Percentiles rank a stretch among this genome's conserved stretches.
Conservation (phyloP, 2,797 vertebrate species). For the Enteromius argenteus region DNA sequence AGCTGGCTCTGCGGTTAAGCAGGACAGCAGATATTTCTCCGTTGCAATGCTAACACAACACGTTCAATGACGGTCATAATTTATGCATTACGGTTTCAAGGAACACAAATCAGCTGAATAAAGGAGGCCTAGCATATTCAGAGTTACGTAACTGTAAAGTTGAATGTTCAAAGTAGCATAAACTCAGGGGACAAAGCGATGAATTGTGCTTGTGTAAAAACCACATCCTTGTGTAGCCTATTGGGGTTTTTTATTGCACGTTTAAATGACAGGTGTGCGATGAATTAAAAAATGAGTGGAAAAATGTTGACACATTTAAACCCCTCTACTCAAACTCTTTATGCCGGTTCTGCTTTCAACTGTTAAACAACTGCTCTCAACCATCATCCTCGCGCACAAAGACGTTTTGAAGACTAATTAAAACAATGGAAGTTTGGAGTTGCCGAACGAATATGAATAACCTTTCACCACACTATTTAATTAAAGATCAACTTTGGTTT, state of each 20-base stretch:
- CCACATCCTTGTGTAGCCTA: neutral
- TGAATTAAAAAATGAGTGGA: neutral
- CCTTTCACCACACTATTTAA: slow-evolving; percentile 66
- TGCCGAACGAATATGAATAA: slow-evolving; percentile 58
- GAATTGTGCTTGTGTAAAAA: neutral
- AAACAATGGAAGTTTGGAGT: slow-evolving; percentile 63
- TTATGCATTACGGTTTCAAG: slow-evolving; percentile 22
- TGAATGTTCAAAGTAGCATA: neutral
- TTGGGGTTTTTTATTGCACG: neutral
- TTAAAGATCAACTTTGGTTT: slow-evolving; percentile 72
- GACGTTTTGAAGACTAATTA: slow-evolving; percentile 67
- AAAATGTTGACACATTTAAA: neutral
- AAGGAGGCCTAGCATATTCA: slow-evolving; percentile 3
- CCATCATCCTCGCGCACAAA: slow-evolving; percentile 42
- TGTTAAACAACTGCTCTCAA: slow-evolving; percentile 20
- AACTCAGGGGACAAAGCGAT: slow-evolving; percentile 12
- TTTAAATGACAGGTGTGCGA: slow-evolving; percentile 12
- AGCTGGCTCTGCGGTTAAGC: slow-evolving; percentile 36
- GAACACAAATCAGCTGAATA: slow-evolving; percentile 32
- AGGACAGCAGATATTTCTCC: slow-evolving; percentile 30
- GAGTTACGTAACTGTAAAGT: neutral
- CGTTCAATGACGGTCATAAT: slow-evolving; percentile 60
- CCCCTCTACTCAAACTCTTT: neutral
- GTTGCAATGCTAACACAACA: slow-evolving; percentile 54
- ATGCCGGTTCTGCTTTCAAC: neutral